A percentile compares a stretch with the other conserved stretches of the same genome.
Conservation (phyloP, 2,888 invertebrate species). For the Caenorhabditis auriculariae region DNA sequence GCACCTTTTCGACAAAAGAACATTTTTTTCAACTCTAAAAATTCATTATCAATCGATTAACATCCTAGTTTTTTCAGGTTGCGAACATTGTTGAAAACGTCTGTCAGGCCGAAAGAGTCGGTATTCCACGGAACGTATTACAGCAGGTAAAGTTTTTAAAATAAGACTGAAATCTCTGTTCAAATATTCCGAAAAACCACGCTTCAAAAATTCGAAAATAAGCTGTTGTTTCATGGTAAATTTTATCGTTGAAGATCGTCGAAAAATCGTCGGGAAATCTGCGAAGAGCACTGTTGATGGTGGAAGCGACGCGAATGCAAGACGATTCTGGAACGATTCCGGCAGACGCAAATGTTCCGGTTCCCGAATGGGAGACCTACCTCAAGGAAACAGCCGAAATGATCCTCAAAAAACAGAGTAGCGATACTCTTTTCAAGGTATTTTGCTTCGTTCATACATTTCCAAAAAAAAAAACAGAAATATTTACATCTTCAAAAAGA, state of each 20-base stretch:
- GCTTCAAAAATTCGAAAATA: no score
- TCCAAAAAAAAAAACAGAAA: no score
- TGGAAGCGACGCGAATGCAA: slow-evolving; percentile 70
- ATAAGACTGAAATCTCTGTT: no score
- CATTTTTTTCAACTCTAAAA: no score
- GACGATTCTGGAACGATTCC: slow-evolving; percentile 14
- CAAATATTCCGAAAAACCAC: no score
- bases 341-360: slow-evolving; percentile 71
- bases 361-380: slow-evolving; percentile 90
- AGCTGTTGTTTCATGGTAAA: not conserved
- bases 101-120: slow-evolving; percentile 37
- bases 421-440: slow-evolving; percentile 68
- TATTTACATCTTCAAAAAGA: no score
- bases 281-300: slow-evolving; percentile 85
- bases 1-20: no score
- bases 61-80: slow-evolving; percentile 16
- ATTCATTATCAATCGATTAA: no score
- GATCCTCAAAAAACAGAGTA: slow-evolving; percentile 83
- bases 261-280: slow-evolving; percentile 83
- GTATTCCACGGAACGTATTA: slow-evolving; percentile 33
- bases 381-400: slow-evolving; percentile 82
- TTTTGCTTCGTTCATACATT: not conserved
- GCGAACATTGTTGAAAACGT: slow-evolving; percentile 20
- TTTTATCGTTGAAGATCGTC: slow-evolving; percentile 70
- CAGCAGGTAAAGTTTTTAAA: no score